phyloP scores from a whole-genome alignment of 2,888 invertebrate species.

The Drosophila trichaetosa region DNA sequence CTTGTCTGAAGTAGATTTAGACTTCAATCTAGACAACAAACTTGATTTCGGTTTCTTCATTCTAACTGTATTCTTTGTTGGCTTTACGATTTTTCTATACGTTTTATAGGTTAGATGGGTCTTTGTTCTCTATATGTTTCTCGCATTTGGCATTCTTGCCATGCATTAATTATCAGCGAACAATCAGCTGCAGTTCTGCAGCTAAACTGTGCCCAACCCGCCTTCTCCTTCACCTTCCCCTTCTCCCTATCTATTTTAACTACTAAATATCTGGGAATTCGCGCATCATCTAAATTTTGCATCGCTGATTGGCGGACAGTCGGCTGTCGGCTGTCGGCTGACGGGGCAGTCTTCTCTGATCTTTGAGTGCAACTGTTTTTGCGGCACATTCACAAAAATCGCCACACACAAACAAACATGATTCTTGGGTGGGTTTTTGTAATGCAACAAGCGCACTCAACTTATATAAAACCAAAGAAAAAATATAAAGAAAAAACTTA shows the following conservation, averaged over 20 bases:
- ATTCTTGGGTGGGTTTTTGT: neutral
- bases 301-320: conserved; percentile 46
- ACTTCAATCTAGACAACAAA: neutral
- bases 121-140: neutral
- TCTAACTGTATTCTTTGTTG: neutral
- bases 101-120: neutral
- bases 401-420: neutral
- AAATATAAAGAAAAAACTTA: neutral
- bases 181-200: conserved; percentile 53
- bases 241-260: neutral
- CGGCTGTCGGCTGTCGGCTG: conserved; percentile 1
- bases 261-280: conserved; percentile 9
- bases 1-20: conserved; percentile 12
- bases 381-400: neutral
- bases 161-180: conserved; percentile 80
- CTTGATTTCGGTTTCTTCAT: neutral
- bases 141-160: conserved; percentile 70
- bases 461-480: neutral
- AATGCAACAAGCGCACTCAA: neutral
- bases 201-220: neutral
- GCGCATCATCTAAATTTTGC: conserved; percentile 63
- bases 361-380: conserved; percentile 26
- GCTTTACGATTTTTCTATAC: neutral
- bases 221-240: too few species aligned
- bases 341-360: neutral